Evolutionary conservation across 2,888 invertebrate species (phyloP), one percentile per base, ranked within the genome.

Genomic region (Drosophila testacea): DNA sequence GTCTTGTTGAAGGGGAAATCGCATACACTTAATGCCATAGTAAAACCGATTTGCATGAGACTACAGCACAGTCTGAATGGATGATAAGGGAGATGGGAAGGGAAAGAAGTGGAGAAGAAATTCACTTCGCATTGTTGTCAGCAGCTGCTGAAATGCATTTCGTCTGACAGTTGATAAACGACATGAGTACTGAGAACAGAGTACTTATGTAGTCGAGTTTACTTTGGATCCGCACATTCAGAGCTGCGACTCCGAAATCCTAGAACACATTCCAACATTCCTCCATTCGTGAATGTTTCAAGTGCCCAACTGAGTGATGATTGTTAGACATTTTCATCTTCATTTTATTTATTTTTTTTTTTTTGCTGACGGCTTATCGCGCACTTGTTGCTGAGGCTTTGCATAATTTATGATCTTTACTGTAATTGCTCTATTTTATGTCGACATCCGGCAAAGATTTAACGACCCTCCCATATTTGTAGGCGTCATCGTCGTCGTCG

Each of bases 401-500:
- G 83, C 80, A 85, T 84, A 81, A 85, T 84, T 84, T 84, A 85
- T 85, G 78, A 83, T 84, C 72, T 80, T 74, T 76, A 71, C 73
- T 69, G 79, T 84, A 84, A 84, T 84, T 84, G 85, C 85, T 78
- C 71, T 64, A 78, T 81, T 84, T 84, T 85, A 83, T 81, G 83
- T 85, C 76, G 60, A 54, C 83, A 73, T 73, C 70, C 70, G 44
- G 71, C 62, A 55, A 68, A 64, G 76, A 75, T 79, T 85, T 79
- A 83, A 83, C 72, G 71, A 56, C 63, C 52, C 6, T 22, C 50
- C 34, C 30, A 39, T 60, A 51, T 32, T 48, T 44, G 48, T 38
- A 60, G 69, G 76, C 32, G 9, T 61, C 56, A 64, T 63, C 52
- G 22, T 22, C 22, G 22, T 22, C 72, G 51, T 64, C 59, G 69